A percentile compares a stretch with the other conserved stretches of the same genome.
Conservation (phyloP, 2,113 vertebrate genomes). For the Rhinolophus sinicus region DNA sequence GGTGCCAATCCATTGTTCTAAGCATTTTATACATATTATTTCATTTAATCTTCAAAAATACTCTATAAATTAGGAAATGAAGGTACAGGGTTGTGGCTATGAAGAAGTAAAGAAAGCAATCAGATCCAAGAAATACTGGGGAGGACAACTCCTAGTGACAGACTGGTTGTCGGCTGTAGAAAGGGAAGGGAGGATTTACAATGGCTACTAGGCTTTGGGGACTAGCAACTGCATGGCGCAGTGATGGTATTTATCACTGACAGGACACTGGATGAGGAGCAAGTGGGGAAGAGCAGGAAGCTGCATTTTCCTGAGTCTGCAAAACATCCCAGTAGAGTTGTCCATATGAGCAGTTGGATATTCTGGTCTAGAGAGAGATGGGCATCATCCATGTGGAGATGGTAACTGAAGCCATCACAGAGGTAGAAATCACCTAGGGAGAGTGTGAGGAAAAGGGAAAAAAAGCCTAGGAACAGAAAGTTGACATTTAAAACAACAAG, state of each 20-base stretch:
- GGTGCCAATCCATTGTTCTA: not conserved
- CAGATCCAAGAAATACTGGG: not conserved
- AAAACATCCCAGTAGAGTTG: not conserved
- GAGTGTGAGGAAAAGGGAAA: not conserved
- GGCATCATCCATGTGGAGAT: not conserved
- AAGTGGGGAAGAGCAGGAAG: not conserved
- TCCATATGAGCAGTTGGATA: not conserved
- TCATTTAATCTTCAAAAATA: constrained; percentile 1
- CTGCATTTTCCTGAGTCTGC: not conserved
- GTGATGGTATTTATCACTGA: not conserved
- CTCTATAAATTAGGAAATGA: constrained; percentile 25
- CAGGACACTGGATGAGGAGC: not conserved
- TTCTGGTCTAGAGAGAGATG: not conserved
- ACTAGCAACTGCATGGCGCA: not conserved
- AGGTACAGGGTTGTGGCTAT: not conserved
- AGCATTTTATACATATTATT: not conserved
- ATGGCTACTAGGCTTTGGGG: not conserved
- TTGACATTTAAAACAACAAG: not conserved
- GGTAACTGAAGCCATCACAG: not conserved
- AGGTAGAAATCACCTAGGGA: not conserved
- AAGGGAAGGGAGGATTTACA: not conserved
- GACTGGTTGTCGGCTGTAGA: not conserved
- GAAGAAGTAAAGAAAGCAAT: not conserved
- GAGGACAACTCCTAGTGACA: not conserved
- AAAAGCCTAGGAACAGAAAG: not conserved